Conservation (phyloP, 92 coral and sea anemone genomes). For the Porites divaricata region DNA sequence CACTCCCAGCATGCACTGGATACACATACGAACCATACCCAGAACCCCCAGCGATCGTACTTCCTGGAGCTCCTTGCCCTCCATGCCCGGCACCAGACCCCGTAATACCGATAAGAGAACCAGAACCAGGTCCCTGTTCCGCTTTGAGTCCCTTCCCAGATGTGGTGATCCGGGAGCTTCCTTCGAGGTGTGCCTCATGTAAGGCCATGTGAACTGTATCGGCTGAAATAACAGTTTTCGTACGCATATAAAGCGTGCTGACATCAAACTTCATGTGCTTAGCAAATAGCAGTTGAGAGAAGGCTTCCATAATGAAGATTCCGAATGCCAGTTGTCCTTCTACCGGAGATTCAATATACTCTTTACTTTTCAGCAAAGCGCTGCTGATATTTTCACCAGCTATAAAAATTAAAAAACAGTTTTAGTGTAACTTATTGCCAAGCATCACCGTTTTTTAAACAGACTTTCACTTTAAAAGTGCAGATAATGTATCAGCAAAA, state of each 20-base stretch:
- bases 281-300: conserved; percentile 64
- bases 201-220: conserved; percentile 71
- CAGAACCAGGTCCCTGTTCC: conserved; percentile 75
- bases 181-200: conserved; percentile 85
- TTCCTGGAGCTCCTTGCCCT: conserved; percentile 91
- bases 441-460: too few species aligned
- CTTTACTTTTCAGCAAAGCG: conserved; percentile 70
- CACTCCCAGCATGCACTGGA: conserved; percentile 96
- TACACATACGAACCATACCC: conserved; percentile 93
- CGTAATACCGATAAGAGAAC: conserved; percentile 39
- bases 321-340: conserved; percentile 87
- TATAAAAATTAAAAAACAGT: neutral
- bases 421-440: neutral
- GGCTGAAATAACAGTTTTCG: conserved; percentile 77
- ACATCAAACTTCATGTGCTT: conserved; percentile 70
- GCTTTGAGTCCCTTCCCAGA: conserved; percentile 72
- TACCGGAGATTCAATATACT: conserved; percentile 67
- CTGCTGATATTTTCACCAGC: conserved; percentile 84
- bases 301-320: conserved; percentile 79
- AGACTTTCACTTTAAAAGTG: too few species aligned
- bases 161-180: conserved; percentile 77
- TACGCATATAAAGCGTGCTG: conserved; percentile 87
- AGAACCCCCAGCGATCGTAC: conserved; percentile 67
- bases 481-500: too few species aligned
- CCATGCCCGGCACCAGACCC: conserved; percentile 99